These are phyloP conservation scores for Typhlomys cinereus DNA, from an alignment of 2,113 vertebrate genomes.

Conservation along the genomic window DNA sequence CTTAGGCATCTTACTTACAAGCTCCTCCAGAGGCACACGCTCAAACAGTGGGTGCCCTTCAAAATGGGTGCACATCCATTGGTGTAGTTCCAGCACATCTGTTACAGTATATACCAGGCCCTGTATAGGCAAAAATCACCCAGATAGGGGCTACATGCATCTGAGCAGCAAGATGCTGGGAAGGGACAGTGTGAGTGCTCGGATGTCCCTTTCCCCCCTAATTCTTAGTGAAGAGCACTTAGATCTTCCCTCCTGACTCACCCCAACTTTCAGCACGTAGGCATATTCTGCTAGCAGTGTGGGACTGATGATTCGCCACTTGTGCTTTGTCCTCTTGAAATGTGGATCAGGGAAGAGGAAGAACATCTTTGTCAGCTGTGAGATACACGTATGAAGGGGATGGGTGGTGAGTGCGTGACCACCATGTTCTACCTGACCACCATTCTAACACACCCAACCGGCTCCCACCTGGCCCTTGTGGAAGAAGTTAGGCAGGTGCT, in stretches of 20 bases:
- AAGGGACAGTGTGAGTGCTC: background rate
- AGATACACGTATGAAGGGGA: background rate
- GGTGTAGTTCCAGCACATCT: conserved; percentile 92
- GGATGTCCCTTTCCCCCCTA: background rate
- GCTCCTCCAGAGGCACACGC: conserved; percentile 87
- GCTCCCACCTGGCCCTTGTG: conserved; percentile 91
- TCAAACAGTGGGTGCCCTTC: conserved; percentile 91
- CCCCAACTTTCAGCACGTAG: conserved; percentile 90
- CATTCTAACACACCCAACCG: background rate
- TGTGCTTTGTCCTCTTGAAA: conserved; percentile 97
- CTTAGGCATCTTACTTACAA: conserved; percentile 83
- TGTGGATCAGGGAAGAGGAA: conserved; percentile 94
- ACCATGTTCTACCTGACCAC: background rate
- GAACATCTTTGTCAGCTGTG: conserved; percentile 89
- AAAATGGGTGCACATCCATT: conserved; percentile 94
- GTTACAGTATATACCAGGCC: conserved; percentile 94
- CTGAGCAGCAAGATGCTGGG: background rate
- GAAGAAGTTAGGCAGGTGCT: conserved; percentile 96
- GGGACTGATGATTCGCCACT: conserved; percentile 95
- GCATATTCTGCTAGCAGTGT: conserved; percentile 94
- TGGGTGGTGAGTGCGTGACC: background rate
- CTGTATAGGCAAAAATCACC: conserved; percentile 75
- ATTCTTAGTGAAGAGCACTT: background rate
- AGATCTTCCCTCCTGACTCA: conserved; percentile 74
- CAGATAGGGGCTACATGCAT: background rate